Conservation (phyloP, 2,888 invertebrate genomes). For the Tillus elongatus region DNA sequence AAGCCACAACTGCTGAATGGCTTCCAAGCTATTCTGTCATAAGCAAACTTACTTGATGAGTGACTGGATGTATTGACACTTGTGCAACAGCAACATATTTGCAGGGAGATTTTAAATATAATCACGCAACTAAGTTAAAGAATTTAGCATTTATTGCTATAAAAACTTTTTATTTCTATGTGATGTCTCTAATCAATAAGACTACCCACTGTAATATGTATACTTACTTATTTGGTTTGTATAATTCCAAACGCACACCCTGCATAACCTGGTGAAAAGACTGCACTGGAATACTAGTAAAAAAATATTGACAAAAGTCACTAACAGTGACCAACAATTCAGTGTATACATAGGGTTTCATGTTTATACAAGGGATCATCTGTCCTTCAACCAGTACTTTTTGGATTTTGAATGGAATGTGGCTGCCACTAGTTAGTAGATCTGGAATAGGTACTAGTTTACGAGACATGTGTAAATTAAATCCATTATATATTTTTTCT, state of each 20-base stretch:
- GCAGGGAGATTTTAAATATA: too few species aligned
- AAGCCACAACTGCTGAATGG: too few species aligned
- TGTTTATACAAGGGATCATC: slow-evolving; percentile 78
- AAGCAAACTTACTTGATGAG: too few species aligned
- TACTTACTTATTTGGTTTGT: slow-evolving; percentile 74
- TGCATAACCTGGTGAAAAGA: slow-evolving; percentile 73
- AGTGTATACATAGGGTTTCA: slow-evolving; percentile 72
- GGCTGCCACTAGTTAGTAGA: slow-evolving; percentile 55
- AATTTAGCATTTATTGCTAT: too few species aligned
- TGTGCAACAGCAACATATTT: too few species aligned
- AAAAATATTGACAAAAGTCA: slow-evolving; percentile 72
- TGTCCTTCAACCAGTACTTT: slow-evolving; percentile 72
- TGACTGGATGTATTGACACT: too few species aligned
- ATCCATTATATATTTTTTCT: slow-evolving; percentile 20
- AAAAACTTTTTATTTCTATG: too few species aligned
- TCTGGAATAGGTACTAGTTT: slow-evolving; percentile 64
- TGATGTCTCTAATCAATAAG: too few species aligned
- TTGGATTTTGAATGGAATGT: slow-evolving; percentile 70
- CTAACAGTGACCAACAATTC: slow-evolving; percentile 76
- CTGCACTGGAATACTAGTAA: slow-evolving; percentile 64
- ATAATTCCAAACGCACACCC: slow-evolving; percentile 69
- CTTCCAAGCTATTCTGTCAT: too few species aligned
- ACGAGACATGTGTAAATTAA: slow-evolving; percentile 34
- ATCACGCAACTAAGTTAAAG: too few species aligned
- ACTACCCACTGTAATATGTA: too few species aligned